Percentiles rank a stretch among this genome's conserved stretches.
phyloP scores from a whole-genome alignment of 2,888 invertebrate species.

The Platerodrilus igneus region DNA sequence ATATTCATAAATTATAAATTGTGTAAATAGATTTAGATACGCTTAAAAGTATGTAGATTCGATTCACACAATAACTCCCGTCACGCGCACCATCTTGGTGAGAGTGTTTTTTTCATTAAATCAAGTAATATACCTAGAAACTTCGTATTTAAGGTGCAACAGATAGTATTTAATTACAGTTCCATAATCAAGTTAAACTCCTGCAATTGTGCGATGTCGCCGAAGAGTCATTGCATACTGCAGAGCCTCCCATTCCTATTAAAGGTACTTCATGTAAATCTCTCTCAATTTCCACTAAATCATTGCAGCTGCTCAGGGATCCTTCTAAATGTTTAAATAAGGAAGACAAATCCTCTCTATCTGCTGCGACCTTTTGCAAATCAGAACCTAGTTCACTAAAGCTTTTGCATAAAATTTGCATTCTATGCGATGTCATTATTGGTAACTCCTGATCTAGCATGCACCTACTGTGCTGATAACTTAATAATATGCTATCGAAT shows the following conservation, averaged over 20 bases:
- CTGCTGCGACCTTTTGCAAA: conserved; percentile 28
- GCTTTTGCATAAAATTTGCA: conserved; percentile 25
- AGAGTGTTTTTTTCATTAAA: no score
- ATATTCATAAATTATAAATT: no score
- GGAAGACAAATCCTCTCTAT: conserved; percentile 29
- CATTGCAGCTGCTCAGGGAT: conserved; percentile 25
- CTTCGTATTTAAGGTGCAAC: no score
- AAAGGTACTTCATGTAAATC: conserved; percentile 18
- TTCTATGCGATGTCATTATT: conserved; percentile 29
- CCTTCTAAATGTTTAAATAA: conserved; percentile 31
- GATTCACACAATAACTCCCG: no score
- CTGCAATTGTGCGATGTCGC: conserved; percentile 18
- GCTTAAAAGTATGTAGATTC: no score
- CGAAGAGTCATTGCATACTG: conserved; percentile 20
- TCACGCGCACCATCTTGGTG: no score
- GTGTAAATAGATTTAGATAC: no score
- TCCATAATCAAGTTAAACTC: no score
- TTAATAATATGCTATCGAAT: conserved; percentile 39
- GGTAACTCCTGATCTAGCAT: conserved; percentile 37
- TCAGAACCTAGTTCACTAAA: conserved; percentile 27
- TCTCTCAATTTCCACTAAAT: conserved; percentile 24
- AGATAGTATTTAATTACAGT: no score
- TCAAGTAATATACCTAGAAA: no score
- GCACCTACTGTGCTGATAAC: conserved; percentile 38
- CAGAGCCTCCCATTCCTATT: conserved; percentile 16